phyloP scores from a whole-genome alignment of 2,797 vertebrate genomes.

The Eurystomus glaucurus region DNA sequence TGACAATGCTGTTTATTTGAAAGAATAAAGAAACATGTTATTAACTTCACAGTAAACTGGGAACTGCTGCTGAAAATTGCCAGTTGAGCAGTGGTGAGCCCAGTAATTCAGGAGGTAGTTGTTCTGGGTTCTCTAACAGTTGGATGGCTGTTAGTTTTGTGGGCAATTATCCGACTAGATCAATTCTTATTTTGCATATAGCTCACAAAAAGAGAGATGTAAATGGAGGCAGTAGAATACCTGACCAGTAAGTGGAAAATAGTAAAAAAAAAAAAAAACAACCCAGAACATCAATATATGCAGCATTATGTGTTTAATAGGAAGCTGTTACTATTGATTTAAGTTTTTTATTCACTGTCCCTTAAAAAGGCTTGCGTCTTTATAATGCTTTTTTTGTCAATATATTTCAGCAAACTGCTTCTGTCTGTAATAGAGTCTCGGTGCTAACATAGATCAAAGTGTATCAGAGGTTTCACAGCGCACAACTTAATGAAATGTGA shows the following conservation, averaged over 20 bases:
- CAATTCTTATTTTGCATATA: neutral
- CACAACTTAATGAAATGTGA: conserved; percentile 11
- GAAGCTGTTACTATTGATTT: neutral
- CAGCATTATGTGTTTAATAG: neutral
- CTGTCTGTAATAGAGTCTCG: neutral
- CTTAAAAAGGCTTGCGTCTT: neutral
- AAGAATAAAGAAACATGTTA: neutral
- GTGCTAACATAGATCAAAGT: neutral
- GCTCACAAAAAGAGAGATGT: neutral
- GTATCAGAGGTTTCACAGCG: neutral
- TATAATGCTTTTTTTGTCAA: neutral
- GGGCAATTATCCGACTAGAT: neutral
- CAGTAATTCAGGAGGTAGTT: neutral
- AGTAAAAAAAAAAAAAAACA: neutral
- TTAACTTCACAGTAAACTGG: neutral
- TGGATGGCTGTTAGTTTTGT: neutral
- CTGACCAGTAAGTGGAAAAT: neutral
- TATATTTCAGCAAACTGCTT: neutral
- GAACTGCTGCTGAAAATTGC: neutral
- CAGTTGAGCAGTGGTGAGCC: neutral
- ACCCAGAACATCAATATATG: fast-evolving
- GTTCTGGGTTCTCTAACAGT: neutral
- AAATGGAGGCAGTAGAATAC: neutral
- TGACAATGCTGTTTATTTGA: neutral
- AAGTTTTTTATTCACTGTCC: neutral